Evolutionary conservation across 2,888 invertebrate genomes (phyloP), one percentile per base, ranked within the genome.

Genomic region (Trachelus iudaicus): DNA sequence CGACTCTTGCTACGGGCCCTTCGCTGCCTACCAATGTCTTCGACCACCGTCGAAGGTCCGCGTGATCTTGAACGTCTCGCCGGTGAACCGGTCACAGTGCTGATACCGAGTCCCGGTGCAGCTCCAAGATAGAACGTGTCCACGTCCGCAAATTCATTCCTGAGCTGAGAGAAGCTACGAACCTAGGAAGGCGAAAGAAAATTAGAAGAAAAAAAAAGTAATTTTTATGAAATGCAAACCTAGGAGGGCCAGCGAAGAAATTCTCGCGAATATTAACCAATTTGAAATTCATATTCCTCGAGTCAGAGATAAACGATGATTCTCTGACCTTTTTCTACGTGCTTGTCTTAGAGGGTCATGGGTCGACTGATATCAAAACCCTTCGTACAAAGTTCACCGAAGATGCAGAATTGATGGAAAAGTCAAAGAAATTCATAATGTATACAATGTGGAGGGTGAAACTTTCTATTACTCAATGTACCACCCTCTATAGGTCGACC

Each of bases 61-160:
- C 95, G 92, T 3, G 95, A 95, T 79, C 95, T 92, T 3, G 95
- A 95, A 84, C 95, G 92, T 83, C 95, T 92, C 69, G 95, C 93
- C 0, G 95, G 95, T 0, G 95, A 95, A 92, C 94, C 86, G 89
- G 91, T 85, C 33, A 87, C 86, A 34, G 90, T 86, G n/a, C 93
- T 84, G 87, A 92, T 91, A 88, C 92, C 93, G 12, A 93, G 89
- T 1, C 87, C 87, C 69, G 92, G 86, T 2, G 93, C 94, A 6
- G 92, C 92, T 15, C 96, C 95, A 89, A 98, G 93, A 90, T 97
- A 97, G 92, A 98, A 98, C 6, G 97, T 97, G 90, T 98, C 97
- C 77, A 97, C 95, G 87, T 97, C 97, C 23, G 97, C 96, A 89
- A 98, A 97, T 90, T 98, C 98, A 91, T 98, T 97, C 75, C 98